phyloP scores from a whole-genome alignment of 2,113 vertebrate species.

The Pygoscelis adeliae region DNA sequence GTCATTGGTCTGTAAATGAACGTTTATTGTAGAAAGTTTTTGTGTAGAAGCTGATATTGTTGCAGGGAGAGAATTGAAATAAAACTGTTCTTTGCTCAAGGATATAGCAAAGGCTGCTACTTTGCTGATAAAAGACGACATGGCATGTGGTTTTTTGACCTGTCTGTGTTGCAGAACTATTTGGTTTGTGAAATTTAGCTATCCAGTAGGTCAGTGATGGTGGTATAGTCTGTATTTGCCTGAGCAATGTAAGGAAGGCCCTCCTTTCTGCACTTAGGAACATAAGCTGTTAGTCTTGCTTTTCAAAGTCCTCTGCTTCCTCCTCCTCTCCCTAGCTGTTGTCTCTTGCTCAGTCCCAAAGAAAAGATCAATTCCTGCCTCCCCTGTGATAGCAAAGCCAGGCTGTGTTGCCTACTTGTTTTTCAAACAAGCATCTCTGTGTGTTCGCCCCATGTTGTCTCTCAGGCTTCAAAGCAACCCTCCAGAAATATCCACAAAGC shows the following conservation, averaged over 20 bases:
- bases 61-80: neutral
- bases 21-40: neutral
- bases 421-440: neutral
- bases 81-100: neutral
- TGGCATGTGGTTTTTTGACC: neutral
- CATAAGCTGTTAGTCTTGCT: neutral
- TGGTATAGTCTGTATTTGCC: neutral
- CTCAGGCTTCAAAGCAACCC: slow-evolving; percentile 4
- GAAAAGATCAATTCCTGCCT: neutral
- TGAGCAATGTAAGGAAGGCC: neutral
- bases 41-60: neutral
- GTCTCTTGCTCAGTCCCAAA: neutral
- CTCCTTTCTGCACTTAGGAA: neutral
- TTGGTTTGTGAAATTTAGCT: neutral
- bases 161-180: neutral
- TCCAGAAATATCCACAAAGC: neutral
- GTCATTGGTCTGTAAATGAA: neutral
- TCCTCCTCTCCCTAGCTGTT: neutral
- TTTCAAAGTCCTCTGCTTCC: neutral
- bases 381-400: neutral
- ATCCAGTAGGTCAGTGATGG: neutral
- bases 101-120: neutral
- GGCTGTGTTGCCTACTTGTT: neutral
- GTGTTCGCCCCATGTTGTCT: neutral
- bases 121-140: neutral